A percentile compares a stretch with the other conserved stretches of the same genome.
phyloP scores from a whole-genome alignment of 2,888 invertebrate genomes.

The Lasioglossum oenotherae region DNA sequence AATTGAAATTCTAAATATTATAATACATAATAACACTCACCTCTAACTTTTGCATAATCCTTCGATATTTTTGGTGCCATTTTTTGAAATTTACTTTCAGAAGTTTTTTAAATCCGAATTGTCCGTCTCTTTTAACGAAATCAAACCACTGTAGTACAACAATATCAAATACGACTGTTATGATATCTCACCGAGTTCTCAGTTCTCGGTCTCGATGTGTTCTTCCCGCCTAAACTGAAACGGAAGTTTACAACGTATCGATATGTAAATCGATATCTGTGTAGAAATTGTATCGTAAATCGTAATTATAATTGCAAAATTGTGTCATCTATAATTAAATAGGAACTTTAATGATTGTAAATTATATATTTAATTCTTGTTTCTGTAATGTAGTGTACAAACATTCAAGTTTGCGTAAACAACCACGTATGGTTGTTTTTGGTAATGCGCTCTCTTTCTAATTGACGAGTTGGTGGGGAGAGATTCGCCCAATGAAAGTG shows the following conservation, averaged over 20 bases:
- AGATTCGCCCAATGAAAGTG: too few relatives aligned
- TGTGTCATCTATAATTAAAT: too few relatives aligned
- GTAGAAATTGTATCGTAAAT: too few relatives aligned
- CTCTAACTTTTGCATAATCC: slow-evolving; percentile 80
- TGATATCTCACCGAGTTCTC: too few relatives aligned
- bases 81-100: slow-evolving; percentile 30
- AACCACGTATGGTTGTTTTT: too few relatives aligned
- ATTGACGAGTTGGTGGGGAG: too few relatives aligned
- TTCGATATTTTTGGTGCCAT: slow-evolving; percentile 77
- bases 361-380: too few relatives aligned
- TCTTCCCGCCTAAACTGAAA: slow-evolving; percentile 49
- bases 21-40: slow-evolving; percentile 58
- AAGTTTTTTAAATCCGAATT: not conserved
- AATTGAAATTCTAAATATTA: slow-evolving; percentile 46
- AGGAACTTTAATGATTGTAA: too few relatives aligned
- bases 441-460: too few relatives aligned
- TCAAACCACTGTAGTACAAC: not conserved
- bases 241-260: slow-evolving; percentile 15
- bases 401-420: too few relatives aligned
- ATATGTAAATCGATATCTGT: not conserved
- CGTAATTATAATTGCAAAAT: too few relatives aligned
- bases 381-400: too few relatives aligned
- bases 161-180: not conserved
- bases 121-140: not conserved
- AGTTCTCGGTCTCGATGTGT: not conserved